A percentile compares a stretch with the other conserved stretches of the same genome.
These are phyloP conservation scores for Piprites chloris DNA, from an alignment of 2,113 vertebrate genomes.

Conservation along the genomic window DNA sequence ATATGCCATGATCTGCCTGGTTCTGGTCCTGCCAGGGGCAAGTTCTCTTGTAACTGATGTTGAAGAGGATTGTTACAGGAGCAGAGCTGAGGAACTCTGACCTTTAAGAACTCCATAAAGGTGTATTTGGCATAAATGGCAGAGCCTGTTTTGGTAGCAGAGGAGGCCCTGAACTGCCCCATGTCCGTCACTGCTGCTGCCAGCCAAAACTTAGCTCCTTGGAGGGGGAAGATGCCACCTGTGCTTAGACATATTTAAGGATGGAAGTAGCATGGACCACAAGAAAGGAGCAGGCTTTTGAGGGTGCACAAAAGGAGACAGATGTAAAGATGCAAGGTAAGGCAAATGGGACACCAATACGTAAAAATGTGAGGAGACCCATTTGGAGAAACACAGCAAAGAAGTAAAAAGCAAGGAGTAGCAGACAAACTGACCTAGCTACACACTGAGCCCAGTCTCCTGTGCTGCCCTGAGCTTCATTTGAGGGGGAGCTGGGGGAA, in stretches of 20 bases:
- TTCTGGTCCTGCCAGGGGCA: neutral
- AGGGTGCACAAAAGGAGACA: neutral
- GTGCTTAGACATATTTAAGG: neutral
- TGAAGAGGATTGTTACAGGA: neutral
- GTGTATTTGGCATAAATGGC: neutral
- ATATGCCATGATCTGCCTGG: neutral
- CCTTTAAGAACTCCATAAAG: neutral
- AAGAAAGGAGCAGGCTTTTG: neutral
- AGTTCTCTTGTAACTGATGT: neutral
- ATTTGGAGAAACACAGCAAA: neutral
- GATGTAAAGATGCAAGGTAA: neutral
- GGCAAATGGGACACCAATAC: neutral
- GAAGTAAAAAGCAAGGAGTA: neutral
- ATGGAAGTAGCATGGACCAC: neutral
- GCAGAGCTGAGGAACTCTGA: neutral
- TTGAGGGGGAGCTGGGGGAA: neutral
- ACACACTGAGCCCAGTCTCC: fast-evolving
- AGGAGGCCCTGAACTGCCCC: neutral
- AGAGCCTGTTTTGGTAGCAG: neutral
- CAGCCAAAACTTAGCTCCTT: neutral
- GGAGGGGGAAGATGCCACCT: neutral
- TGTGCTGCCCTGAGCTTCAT: neutral
- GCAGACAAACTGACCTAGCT: neutral
- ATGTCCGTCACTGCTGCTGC: neutral
- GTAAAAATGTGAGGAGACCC: fast-evolving